Evolutionary conservation across 2,888 invertebrate genomes (phyloP), one percentile per base, ranked within the genome.

Genomic region (Caenorhabditis macrosperma): DNA sequence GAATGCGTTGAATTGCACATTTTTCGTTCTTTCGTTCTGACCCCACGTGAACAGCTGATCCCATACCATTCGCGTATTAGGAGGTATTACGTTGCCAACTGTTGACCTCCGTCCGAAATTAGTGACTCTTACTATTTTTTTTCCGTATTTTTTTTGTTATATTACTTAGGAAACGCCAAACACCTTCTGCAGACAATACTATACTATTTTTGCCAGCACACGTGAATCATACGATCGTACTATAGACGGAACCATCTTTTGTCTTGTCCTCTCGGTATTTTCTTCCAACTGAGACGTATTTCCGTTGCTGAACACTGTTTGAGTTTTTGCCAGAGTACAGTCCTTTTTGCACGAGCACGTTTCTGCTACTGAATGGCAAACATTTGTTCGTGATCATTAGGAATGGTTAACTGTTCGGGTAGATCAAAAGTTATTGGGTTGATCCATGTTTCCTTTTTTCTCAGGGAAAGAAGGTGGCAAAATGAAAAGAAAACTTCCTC

Each of bases 341-440:
- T 22, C 33, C 9, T 60, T 69, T 55, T 38, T 59, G 24, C 52
- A 69, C 17, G 10, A 46, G 46, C 46, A 69, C 30, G 35, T 33
- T 57, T 38, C 24, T 55, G 17, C 33, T 48, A 41, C 68, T 66
- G 44, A 54, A 55, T 55, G 26, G 61, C 72, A 72, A 72, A 72
- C 64, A 72, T 72, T 72, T 63, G 72, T 17, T 50, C 20, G 30
- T 72, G 72, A 55, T 64, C 64, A 63, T 54, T 63, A 30, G 33
- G 38, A 50, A 17, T 10, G 22, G 7, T 50, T 6, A 26, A 35
- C 38, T 24, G 4, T 44, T 50, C 28, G 12, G 33, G 26, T 26
- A 59, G 50, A 61, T 55, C 61, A 71, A 44, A 30, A 61, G 50
- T 38, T 38, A 2, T 3, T 38, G 38, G 38, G 9, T 38, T 10